Percentiles rank a stretch among this genome's conserved stretches.
These are phyloP conservation scores for Myrmecobius fasciatus DNA, from an alignment of 2,113 vertebrate genomes.

Conservation along the genomic window DNA sequence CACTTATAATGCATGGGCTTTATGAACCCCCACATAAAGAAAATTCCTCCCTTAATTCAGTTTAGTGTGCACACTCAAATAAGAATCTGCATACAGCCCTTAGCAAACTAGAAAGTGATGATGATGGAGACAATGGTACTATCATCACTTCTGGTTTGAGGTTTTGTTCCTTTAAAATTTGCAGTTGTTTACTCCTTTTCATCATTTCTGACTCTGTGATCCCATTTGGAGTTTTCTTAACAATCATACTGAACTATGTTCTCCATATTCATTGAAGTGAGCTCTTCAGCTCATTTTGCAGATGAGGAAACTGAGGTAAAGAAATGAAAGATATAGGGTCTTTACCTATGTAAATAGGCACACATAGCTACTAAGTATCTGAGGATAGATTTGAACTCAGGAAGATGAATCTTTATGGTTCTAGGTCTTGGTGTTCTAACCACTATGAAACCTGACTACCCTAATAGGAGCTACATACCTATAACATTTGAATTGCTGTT, in stretches of 20 bases:
- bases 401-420: neutral
- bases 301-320: neutral
- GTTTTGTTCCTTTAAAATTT: neutral
- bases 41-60: neutral
- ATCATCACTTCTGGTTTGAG: neutral
- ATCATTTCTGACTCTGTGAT: neutral
- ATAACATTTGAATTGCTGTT: neutral
- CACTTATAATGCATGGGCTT: neutral
- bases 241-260: neutral
- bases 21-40: neutral
- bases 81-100: neutral
- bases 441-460: neutral
- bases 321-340: too few species aligned
- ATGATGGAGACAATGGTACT: neutral
- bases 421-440: neutral
- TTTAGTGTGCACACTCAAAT: neutral
- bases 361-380: neutral
- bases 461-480: slow-evolving; percentile 16
- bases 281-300: neutral
- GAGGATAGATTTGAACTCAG: too few species aligned
- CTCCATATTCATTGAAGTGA: too few species aligned
- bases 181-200: neutral
- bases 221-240: neutral
- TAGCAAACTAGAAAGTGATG: neutral
- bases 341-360: too few species aligned